Percentiles rank a stretch among this genome's conserved stretches.
phyloP scores from a whole-genome alignment of 1,140 invertebrate genomes.

The Oppia nitens region DNA sequence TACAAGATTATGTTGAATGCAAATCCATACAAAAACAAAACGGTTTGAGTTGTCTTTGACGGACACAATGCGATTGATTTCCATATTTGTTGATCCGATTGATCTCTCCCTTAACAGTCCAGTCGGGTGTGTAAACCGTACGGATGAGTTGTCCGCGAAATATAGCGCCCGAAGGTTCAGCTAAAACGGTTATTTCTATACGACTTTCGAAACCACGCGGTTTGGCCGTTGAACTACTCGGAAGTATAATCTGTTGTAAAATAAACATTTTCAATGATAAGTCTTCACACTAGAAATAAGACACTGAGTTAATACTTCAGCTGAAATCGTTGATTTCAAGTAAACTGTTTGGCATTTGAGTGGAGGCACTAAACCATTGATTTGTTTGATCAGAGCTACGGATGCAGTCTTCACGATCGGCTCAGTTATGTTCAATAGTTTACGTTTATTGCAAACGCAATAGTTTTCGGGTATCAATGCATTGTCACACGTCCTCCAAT shows the following conservation, averaged over 20 bases:
- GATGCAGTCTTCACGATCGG: neutral
- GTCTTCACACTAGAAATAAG: neutral
- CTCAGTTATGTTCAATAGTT: neutral
- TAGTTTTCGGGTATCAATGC: slow-evolving; percentile 10
- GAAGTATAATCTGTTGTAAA: slow-evolving; percentile 3
- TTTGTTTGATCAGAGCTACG: neutral
- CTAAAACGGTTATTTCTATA: slow-evolving; percentile 6
- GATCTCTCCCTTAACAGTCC: slow-evolving; percentile 4
- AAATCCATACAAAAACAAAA: slow-evolving; percentile 13
- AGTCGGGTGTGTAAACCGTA: neutral
- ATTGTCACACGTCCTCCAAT: slow-evolving; percentile 8
- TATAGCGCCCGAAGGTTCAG: neutral
- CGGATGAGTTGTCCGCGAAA: slow-evolving; percentile 2
- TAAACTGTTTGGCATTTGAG: neutral
- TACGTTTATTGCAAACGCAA: slow-evolving; percentile 12
- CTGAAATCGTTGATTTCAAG: neutral
- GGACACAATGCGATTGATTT: slow-evolving; percentile 6
- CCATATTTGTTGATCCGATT: slow-evolving; percentile 12
- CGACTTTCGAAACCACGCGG: neutral
- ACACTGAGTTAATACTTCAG: neutral
- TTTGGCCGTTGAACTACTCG: slow-evolving; percentile 4
- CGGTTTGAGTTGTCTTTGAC: neutral
- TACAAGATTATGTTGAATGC: too few relatives aligned
- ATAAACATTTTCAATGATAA: neutral
- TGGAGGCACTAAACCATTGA: neutral